Percentiles rank a stretch among this genome's conserved stretches.
phyloP scores from a whole-genome alignment of 2,113 vertebrate genomes.

The Probosciger aterrimus region DNA sequence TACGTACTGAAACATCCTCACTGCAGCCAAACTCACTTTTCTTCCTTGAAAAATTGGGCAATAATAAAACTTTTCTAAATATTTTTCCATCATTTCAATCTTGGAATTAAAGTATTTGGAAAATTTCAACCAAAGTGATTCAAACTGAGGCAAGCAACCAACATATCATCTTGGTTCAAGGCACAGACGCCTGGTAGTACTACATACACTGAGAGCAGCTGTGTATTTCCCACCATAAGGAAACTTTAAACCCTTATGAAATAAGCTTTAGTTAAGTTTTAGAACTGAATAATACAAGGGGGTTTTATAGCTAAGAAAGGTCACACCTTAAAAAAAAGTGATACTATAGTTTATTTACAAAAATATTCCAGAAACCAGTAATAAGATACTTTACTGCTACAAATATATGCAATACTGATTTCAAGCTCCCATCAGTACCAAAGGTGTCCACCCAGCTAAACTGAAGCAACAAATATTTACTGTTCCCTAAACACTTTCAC shows the following conservation, averaged over 20 bases:
- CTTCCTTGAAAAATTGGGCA: not conserved
- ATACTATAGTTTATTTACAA: not conserved
- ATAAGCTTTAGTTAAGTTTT: not conserved
- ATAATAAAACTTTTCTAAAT: not conserved
- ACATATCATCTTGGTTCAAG: not conserved
- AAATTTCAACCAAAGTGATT: not conserved
- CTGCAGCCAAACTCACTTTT: not conserved
- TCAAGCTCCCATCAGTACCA: not conserved
- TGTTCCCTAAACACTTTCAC: not conserved
- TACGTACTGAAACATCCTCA: not conserved
- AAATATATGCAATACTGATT: not conserved
- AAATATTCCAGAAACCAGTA: not conserved
- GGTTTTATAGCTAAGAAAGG: not conserved
- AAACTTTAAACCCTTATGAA: not conserved
- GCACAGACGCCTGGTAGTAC: not conserved
- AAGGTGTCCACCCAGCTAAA: not conserved
- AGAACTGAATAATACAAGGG: not conserved
- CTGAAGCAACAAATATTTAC: not conserved
- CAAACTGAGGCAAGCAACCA: not conserved
- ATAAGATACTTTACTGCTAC: not conserved
- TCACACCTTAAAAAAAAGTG: fast-evolving
- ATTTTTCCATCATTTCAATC: not conserved
- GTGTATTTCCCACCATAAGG: not conserved
- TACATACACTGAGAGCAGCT: not conserved
- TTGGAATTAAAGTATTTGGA: not conserved